Evolutionary conservation across 2,888 invertebrate genomes (phyloP), one percentile per base, ranked within the genome.

Genomic region (Peribatodes rhomboidaria): DNA sequence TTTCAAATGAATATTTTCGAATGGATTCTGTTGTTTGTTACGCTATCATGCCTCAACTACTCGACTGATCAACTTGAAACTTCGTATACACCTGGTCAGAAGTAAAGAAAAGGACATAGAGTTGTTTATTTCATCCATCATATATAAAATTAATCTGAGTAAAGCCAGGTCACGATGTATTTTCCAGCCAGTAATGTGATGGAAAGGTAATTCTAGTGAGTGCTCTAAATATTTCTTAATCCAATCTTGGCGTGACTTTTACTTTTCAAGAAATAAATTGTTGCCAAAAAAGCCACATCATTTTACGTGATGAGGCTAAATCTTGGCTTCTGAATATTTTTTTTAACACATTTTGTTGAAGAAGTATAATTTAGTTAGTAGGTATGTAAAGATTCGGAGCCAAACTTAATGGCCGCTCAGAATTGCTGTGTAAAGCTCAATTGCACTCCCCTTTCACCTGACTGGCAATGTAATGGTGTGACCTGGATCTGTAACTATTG

Each of bases 151-250:
- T 16, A 31, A 31, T 14, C 14, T 47, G 35, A 10, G 33, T 67
- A 64, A 61, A 61, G 56, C 14, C 37, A 16, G n/a, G 49, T 39
- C 58, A 39, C 58, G 60, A 64, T 57, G 42, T 58, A 55, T 66
- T 61, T 46, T 31, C 41, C 11, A 18, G 49, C 39, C 41, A 8
- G 41, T 68, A 69, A 68, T 67, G 44, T 65, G 66, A 61, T 68
- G 61, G 62, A 68, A 67, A 67, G 53, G 68, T 70, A 70, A 70
- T 70, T 68, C 65, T 64, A 55, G 61, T 49, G 58, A 71, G 66
- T 61, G 69, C 69, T 61, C 65, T 41, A 42, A 67, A 64, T 52
- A 46, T 60, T 63, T 58, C 54, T 59, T 64, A 64, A 64, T 64
- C 54, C 42, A 52, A 68, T 65, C 47, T 63, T 46, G 57, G 54